Conservation (phyloP, 2,113 vertebrate species). For the Ctenodactylus gundi region DNA sequence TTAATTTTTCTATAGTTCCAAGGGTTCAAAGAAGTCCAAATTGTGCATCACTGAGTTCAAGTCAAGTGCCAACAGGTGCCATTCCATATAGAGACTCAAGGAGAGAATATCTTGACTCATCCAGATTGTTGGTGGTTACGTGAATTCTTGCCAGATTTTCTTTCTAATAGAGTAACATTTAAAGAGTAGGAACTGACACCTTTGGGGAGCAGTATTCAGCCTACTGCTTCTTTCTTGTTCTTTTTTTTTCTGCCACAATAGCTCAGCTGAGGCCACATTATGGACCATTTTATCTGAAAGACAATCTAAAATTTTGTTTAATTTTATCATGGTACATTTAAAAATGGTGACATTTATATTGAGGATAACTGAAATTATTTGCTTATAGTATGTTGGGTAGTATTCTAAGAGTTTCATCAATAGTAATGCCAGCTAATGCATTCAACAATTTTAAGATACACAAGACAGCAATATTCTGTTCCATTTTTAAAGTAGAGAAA, state of each 20-base stretch:
- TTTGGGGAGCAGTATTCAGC: neutral
- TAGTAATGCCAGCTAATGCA: neutral
- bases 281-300: neutral
- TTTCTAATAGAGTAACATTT: neutral
- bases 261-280: neutral
- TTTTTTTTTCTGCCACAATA: neutral
- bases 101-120: neutral
- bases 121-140: neutral
- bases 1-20: neutral
- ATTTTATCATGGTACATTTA: neutral
- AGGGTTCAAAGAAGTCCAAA: neutral
- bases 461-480: neutral
- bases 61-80: neutral
- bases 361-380: neutral
- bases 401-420: neutral
- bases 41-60: no score
- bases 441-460: neutral
- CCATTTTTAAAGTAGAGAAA: neutral
- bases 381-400: neutral
- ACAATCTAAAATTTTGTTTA: neutral
- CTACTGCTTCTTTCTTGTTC: neutral
- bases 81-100: accelerated
- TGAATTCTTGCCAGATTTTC: neutral
- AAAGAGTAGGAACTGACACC: neutral
- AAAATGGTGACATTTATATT: neutral